These are phyloP conservation scores for Acridotheres tristis DNA, from an alignment of 2,797 vertebrate species.

Conservation along the genomic window DNA sequence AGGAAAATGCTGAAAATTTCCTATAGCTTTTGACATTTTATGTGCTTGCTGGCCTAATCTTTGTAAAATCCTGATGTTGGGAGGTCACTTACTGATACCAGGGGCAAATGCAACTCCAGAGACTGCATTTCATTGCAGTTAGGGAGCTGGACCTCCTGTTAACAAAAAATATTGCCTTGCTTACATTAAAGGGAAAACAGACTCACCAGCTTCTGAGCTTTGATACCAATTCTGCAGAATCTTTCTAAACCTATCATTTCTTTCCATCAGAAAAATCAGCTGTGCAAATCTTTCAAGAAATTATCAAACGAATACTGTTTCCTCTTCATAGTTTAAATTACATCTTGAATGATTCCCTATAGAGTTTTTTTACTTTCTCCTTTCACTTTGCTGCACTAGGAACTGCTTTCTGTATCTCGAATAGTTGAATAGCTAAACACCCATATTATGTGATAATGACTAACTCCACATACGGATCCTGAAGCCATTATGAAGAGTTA, in stretches of 20 bases:
- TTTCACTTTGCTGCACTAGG: not conserved
- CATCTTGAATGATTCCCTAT: not conserved
- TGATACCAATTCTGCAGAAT: not conserved
- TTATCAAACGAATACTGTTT: not conserved
- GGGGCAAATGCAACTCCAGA: not conserved
- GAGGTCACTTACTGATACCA: not conserved
- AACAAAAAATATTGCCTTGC: not conserved
- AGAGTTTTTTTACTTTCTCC: not conserved
- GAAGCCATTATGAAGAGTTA: not conserved
- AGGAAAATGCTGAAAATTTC: conserved; percentile 20
- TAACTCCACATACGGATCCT: not conserved
- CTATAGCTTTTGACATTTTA: conserved; percentile 17
- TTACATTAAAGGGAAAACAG: not conserved
- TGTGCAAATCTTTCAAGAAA: not conserved
- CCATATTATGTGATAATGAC: not conserved
- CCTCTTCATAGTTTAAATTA: not conserved
- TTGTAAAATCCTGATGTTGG: not conserved
- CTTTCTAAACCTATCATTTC: not conserved
- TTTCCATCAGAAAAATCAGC: not conserved
- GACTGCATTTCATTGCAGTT: not conserved
- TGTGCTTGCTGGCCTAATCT: conserved; percentile 20
- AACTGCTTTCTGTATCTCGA: not conserved
- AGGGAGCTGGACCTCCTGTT: not conserved
- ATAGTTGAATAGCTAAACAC: not conserved
- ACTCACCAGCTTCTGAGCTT: not conserved